These are phyloP conservation scores for Belgica antarctica DNA, from an alignment of 2,888 invertebrate species.

Conservation along the genomic window DNA sequence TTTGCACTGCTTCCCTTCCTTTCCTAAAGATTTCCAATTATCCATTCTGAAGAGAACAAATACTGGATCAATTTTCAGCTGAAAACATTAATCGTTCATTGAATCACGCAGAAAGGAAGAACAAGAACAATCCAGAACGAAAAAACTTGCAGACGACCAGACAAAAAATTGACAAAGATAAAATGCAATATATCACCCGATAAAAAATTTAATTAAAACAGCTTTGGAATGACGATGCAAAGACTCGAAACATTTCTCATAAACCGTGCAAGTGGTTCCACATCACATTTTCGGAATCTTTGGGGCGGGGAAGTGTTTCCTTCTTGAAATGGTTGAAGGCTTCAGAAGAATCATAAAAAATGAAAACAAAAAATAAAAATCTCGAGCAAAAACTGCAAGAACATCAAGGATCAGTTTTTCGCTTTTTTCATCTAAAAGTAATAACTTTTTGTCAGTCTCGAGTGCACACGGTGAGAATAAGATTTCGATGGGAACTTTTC, in stretches of 20 bases:
- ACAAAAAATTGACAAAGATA: slow-evolving; percentile 9
- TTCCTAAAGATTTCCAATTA: slow-evolving; percentile 14
- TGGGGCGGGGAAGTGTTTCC: slow-evolving; percentile 38
- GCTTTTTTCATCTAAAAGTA: slow-evolving; percentile 26
- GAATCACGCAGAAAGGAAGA: neutral
- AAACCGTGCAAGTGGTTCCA: slow-evolving; percentile 38
- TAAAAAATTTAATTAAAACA: slow-evolving; percentile 42
- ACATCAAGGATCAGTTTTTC: slow-evolving; percentile 20
- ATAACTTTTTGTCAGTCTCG: slow-evolving; percentile 20
- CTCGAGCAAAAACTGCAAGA: neutral
- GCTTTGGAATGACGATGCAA: slow-evolving; percentile 23
- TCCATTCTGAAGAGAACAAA: slow-evolving; percentile 7
- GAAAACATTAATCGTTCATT: neutral
- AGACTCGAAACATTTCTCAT: slow-evolving; percentile 33
- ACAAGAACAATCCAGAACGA: neutral
- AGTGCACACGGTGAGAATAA: too few relatives aligned
- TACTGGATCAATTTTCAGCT: slow-evolving; percentile 12
- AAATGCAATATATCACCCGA: slow-evolving; percentile 41
- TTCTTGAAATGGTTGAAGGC: neutral
- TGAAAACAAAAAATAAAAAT: slow-evolving; percentile 15
- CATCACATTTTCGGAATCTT: slow-evolving; percentile 39
- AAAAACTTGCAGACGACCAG: neutral
- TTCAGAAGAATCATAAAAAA: too few relatives aligned
- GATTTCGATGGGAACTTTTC: too few relatives aligned
- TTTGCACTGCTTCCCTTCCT: slow-evolving; percentile 2